phyloP scores from a whole-genome alignment of 2,113 vertebrate genomes.

The Xiphophorus hellerii region DNA sequence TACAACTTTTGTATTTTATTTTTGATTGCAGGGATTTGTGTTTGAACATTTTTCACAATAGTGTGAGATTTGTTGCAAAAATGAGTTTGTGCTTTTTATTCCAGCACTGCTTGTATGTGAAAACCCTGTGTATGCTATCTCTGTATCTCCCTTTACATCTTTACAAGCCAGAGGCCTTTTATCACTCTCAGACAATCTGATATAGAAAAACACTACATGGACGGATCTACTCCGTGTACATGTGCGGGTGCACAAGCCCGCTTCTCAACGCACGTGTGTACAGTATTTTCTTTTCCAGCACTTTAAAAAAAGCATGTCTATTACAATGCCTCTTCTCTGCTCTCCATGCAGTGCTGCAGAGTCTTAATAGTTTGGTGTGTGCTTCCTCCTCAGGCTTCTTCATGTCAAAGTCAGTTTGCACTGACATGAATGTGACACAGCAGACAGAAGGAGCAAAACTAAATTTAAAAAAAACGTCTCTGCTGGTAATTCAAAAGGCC shows the following conservation, averaged over 20 bases:
- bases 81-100: not conserved
- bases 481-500: slow-evolving; percentile 54
- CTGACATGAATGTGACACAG: slow-evolving; percentile 59
- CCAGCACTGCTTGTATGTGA: not conserved
- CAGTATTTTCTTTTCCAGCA: slow-evolving; percentile 5
- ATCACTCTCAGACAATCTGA: slow-evolving; percentile 31
- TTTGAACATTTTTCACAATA: not conserved
- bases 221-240: slow-evolving; percentile 11
- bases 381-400: slow-evolving; percentile 59
- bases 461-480: slow-evolving; percentile 20
- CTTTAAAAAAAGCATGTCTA: not conserved
- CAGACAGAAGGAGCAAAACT: slow-evolving; percentile 33
- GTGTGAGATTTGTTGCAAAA: not conserved
- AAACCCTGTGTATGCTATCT: not conserved
- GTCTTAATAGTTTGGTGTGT: slow-evolving; percentile 48
- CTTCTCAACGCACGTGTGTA: not conserved
- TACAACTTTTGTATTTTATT: not conserved
- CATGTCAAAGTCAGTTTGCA: slow-evolving; percentile 65
- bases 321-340: not conserved
- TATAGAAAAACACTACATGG: slow-evolving; percentile 11
- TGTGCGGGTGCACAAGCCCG: not conserved
- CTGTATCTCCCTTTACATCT: slow-evolving; percentile 5
- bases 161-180: slow-evolving; percentile 36
- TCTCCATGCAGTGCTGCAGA: slow-evolving; percentile 7
- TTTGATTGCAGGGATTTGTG: not conserved